These are phyloP conservation scores for Erpobdella octoculata DNA, from an alignment of 2,888 invertebrate genomes.

Conservation along the genomic window DNA sequence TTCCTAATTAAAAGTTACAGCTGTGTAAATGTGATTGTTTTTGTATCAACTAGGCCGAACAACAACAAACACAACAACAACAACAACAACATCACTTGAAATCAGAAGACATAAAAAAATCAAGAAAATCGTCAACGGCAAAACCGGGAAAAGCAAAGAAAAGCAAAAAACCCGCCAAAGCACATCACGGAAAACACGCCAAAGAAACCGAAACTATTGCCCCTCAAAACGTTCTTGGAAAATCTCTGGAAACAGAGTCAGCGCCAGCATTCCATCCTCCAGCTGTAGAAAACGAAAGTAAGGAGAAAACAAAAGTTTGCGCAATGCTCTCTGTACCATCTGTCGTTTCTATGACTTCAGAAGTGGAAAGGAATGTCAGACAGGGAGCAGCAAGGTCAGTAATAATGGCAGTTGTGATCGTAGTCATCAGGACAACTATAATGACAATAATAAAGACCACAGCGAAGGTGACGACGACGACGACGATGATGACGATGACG, in stretches of 20 bases:
- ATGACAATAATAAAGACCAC: neutral
- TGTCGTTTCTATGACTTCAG: too few species aligned
- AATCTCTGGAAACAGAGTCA: too few species aligned
- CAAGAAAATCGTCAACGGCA: neutral
- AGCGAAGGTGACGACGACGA: too few species aligned
- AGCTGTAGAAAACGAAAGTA: too few species aligned
- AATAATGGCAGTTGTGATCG: neutral
- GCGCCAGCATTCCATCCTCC: too few species aligned
- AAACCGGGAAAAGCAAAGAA: constrained; percentile 3
- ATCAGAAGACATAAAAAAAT: neutral
- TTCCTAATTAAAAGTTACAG: too few species aligned
- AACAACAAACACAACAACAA: neutral
- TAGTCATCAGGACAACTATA: neutral
- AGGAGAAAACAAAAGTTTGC: too few species aligned
- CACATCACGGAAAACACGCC: neutral
- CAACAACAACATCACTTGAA: neutral
- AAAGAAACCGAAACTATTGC: neutral
- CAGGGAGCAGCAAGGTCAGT: neutral
- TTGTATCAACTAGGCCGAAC: neutral
- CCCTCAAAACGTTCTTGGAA: too few species aligned
- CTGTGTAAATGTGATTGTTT: too few species aligned
- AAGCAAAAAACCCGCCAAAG: neutral
- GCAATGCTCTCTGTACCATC: constrained; percentile 16
- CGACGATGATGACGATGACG: neutral
- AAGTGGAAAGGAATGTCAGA: neutral